A percentile compares a stretch with the other conserved stretches of the same genome.
Evolutionary conservation across 2,113 vertebrate species (phyloP).

Genomic region (Ammodytes marinus): DNA sequence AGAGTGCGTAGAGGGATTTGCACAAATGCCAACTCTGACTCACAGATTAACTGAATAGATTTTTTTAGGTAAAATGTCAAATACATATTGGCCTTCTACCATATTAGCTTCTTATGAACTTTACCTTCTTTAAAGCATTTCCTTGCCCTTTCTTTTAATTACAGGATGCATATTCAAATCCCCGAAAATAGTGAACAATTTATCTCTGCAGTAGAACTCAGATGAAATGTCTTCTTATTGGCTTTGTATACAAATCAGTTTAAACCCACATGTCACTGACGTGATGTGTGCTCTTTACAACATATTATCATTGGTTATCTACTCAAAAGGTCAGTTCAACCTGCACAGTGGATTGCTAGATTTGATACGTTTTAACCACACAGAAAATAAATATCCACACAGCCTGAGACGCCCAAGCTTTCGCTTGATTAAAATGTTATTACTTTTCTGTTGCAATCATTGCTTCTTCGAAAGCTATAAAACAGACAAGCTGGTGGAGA

Average conservation of each 20-base stretch:
- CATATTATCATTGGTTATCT: neutral
- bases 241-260: neutral
- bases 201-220: neutral
- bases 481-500: slow-evolving; percentile 38
- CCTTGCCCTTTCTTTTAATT: neutral
- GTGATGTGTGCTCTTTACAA: neutral
- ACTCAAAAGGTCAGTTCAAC: neutral
- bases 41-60: no score
- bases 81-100: no score
- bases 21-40: no score
- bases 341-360: neutral
- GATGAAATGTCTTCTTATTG: neutral
- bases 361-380: neutral
- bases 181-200: no score
- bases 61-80: no score
- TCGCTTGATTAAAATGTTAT: slow-evolving; percentile 9
- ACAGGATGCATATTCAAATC: neutral
- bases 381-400: neutral
- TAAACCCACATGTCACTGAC: neutral
- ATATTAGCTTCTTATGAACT: no score
- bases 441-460: neutral
- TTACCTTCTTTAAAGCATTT: no score
- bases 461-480: slow-evolving; percentile 4
- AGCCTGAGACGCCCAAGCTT: slow-evolving; percentile 31
- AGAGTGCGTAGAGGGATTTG: no score